A percentile compares a stretch with the other conserved stretches of the same genome.
Evolutionary conservation across 2,888 invertebrate species (phyloP).

Genomic region (Heliothis peltigera): DNA sequence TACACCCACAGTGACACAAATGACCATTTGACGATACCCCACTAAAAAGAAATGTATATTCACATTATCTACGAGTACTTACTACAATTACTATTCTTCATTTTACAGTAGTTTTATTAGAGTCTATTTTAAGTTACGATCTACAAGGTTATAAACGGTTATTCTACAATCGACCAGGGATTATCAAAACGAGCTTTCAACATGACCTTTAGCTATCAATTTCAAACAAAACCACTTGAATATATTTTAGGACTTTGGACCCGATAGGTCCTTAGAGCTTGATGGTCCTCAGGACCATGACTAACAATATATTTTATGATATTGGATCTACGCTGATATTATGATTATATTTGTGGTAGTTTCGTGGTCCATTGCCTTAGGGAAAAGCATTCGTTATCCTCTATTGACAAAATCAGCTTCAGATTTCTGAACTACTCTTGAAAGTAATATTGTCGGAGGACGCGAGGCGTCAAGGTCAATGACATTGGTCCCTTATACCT

Average conservation of each 20-base stretch:
- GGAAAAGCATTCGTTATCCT: conserved; percentile 23
- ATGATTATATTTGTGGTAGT: conserved; percentile 49
- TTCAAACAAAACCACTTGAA: conserved; percentile 15
- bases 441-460: conserved; percentile 24
- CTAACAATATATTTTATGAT: conserved; percentile 49
- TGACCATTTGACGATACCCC: too few species aligned
- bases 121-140: too few species aligned
- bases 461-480: not conserved
- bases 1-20: too few species aligned
- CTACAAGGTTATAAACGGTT: too few species aligned
- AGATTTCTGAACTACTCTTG: conserved; percentile 12
- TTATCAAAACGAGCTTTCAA: not conserved
- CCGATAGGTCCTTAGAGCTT: conserved; percentile 20
- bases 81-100: too few species aligned
- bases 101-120: too few species aligned
- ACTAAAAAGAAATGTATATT: too few species aligned
- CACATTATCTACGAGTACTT: too few species aligned
- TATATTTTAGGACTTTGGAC: conserved; percentile 26
- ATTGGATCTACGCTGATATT: conserved; percentile 33
- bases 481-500: not conserved
- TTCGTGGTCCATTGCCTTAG: conserved; percentile 31
- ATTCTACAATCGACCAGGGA: not conserved
- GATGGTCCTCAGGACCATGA: conserved; percentile 22
- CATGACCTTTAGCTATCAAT: not conserved
- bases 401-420: conserved; percentile 49